Conservation (phyloP, 2,113 vertebrate genomes). For the Cairina moschata region DNA sequence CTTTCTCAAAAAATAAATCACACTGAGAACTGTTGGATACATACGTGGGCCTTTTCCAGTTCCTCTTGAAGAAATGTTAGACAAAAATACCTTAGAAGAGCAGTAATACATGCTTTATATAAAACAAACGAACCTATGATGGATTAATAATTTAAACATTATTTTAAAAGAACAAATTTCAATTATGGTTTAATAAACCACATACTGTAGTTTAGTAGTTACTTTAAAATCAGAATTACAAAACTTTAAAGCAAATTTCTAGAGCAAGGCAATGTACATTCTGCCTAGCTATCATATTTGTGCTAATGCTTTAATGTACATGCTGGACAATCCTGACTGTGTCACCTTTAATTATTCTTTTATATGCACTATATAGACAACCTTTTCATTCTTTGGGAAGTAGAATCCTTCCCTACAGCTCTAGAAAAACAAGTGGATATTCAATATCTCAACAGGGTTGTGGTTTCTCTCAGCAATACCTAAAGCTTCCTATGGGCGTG, state of each 20-base stretch:
- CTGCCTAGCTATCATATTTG: not conserved
- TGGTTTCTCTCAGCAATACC: not conserved
- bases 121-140: not conserved
- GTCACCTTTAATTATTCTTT: not conserved
- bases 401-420: not conserved
- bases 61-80: not conserved
- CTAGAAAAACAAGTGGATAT: not conserved
- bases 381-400: not conserved
- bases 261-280: not conserved
- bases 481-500: not conserved
- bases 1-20: slow-evolving; percentile 59
- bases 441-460: not conserved
- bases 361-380: not conserved
- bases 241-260: not conserved
- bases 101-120: not conserved
- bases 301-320: not conserved
- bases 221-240: slow-evolving; percentile 18
- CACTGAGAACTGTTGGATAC: not conserved
- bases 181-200: slow-evolving; percentile 49
- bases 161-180: slow-evolving; percentile 53
- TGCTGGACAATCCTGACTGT: not conserved
- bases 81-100: not conserved
- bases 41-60: not conserved
- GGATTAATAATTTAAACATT: slow-evolving; percentile 21
- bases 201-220: slow-evolving; percentile 30